Percentiles rank a stretch among this genome's conserved stretches.
Evolutionary conservation across 2,797 vertebrate species (phyloP).

Genomic region (Melanotaenia pygmaea): DNA sequence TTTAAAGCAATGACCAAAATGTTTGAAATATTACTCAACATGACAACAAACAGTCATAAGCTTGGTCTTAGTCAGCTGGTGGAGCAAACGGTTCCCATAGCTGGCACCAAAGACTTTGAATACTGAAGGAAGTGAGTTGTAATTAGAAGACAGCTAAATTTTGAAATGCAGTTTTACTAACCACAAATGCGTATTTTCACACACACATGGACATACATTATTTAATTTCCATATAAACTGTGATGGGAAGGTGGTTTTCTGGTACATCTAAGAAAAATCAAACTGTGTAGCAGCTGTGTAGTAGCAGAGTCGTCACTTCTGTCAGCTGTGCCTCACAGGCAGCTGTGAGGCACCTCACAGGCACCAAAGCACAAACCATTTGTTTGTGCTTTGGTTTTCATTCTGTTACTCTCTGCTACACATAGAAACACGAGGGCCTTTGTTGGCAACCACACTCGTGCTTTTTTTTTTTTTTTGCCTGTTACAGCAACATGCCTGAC

Average conservation of each 20-base stretch:
- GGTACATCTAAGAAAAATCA: background rate
- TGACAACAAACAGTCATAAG: no score
- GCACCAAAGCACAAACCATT: no score
- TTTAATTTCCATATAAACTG: background rate
- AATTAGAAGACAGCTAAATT: no score
- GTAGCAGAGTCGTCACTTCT: slow-evolving; percentile 9
- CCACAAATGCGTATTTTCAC: background rate
- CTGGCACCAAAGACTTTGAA: slow-evolving; percentile 38
- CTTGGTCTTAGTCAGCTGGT: background rate
- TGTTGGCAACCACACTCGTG: slow-evolving; percentile 33
- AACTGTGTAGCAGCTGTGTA: background rate
- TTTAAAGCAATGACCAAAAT: no score
- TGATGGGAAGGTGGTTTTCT: background rate
- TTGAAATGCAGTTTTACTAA: background rate
- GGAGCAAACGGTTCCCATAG: slow-evolving; percentile 16
- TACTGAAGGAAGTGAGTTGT: background rate
- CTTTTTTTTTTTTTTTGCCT: slow-evolving; percentile 67
- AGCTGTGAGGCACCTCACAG: no score
- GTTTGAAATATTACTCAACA: no score
- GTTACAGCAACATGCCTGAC: slow-evolving; percentile 58
- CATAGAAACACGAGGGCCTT: slow-evolving; percentile 26
- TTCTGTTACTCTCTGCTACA: slow-evolving; percentile 7
- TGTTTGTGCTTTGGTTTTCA: slow-evolving; percentile 38
- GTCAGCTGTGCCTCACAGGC: slow-evolving; percentile 26
- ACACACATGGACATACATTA: background rate